A percentile compares a stretch with the other conserved stretches of the same genome.
phyloP scores from a whole-genome alignment of 2,888 invertebrate genomes.

The Panorpa germanica region DNA sequence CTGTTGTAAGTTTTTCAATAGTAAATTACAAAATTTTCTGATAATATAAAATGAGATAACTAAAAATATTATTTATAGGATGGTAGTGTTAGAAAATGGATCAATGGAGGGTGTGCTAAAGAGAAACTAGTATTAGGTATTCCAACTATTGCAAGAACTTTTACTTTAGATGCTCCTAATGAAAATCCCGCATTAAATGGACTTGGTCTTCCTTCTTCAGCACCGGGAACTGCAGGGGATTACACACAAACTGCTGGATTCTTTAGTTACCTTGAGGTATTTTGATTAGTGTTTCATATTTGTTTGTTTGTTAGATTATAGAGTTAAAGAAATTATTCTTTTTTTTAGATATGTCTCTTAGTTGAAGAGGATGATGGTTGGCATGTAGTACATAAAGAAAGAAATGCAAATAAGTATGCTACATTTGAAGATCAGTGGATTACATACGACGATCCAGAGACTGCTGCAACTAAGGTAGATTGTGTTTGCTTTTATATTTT shows the following conservation, averaged over 20 bases:
- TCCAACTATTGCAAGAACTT: constrained; percentile 23
- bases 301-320: constrained; percentile 1
- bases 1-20: constrained; percentile 11
- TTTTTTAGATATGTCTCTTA: constrained; percentile 14
- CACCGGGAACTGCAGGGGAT: constrained; percentile 14
- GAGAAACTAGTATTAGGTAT: constrained; percentile 25
- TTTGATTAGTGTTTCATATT: background rate
- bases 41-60: constrained; percentile 6
- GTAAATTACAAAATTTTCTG: background rate
- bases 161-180: constrained; percentile 16
- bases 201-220: constrained; percentile 17
- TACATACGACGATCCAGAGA: constrained; percentile 22
- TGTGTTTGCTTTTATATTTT: no score
- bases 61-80: constrained; percentile 13
- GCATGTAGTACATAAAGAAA: constrained; percentile 16
- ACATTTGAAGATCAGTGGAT: constrained; percentile 22
- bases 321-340: constrained; percentile 10
- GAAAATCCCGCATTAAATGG: constrained; percentile 17
- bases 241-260: constrained; percentile 16
- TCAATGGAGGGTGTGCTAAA: constrained; percentile 19
- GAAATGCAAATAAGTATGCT: constrained; percentile 20
- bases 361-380: constrained; percentile 15
- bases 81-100: constrained; percentile 22
- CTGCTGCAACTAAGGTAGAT: constrained; percentile 19
- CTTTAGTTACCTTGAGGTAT: constrained; percentile 15